Percentiles rank a stretch among this genome's conserved stretches.
Evolutionary conservation across 1,140 invertebrate genomes (phyloP).

Genomic region (Drosophila prosaltans): DNA sequence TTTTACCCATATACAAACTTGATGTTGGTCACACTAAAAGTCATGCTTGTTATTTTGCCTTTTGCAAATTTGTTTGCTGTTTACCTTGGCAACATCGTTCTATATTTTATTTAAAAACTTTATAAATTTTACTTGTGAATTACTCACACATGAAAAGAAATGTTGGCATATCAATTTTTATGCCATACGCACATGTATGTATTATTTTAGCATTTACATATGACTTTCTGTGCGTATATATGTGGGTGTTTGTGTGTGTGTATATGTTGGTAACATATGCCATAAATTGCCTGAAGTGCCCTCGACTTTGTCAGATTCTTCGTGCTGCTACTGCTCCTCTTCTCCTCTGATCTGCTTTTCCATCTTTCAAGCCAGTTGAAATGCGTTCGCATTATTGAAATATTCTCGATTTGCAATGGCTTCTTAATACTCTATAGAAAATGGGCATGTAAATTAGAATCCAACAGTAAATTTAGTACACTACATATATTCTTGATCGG

Average conservation of each 20-base stretch:
- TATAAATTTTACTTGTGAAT: slow-evolving; percentile 77
- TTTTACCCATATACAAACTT: background rate
- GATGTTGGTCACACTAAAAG: background rate
- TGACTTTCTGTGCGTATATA: slow-evolving; percentile 13
- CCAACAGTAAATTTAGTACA: too few relatives aligned
- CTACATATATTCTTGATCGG: too few relatives aligned
- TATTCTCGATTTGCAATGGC: slow-evolving; percentile 51
- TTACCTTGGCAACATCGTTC: slow-evolving; percentile 28
- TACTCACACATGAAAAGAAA: slow-evolving; percentile 76
- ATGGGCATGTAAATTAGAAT: background rate
- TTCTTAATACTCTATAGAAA: slow-evolving; percentile 9
- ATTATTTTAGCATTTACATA: slow-evolving; percentile 80
- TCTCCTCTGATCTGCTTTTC: slow-evolving; percentile 17
- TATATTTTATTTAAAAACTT: slow-evolving; percentile 78
- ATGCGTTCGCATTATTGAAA: slow-evolving; percentile 76
- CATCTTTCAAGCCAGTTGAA: slow-evolving; percentile 53
- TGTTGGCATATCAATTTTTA: slow-evolving; percentile 79
- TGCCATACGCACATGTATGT: slow-evolving; percentile 75
- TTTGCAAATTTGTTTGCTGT: background rate
- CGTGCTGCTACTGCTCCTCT: slow-evolving; percentile 17
- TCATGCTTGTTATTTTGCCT: background rate
- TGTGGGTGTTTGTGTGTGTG: slow-evolving; percentile 13
- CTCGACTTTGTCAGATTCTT: slow-evolving; percentile 52
- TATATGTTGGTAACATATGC: slow-evolving; percentile 69
- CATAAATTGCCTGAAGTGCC: slow-evolving; percentile 78